These are phyloP conservation scores for Desoria tigrina DNA, from an alignment of 2,888 invertebrate species.

Conservation along the genomic window DNA sequence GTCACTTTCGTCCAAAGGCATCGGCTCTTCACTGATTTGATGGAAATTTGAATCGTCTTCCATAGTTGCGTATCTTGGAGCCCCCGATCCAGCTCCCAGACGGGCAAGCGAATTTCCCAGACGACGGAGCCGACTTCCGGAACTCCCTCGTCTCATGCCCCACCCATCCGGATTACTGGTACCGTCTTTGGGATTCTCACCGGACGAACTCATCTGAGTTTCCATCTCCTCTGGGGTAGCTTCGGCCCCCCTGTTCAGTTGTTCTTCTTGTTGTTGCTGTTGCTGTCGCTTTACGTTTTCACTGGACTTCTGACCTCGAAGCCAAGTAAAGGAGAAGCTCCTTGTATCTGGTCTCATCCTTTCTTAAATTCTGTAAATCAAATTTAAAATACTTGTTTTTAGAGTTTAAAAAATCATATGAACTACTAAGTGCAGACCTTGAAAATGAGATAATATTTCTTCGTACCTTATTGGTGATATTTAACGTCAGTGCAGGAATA, in stretches of 20 bases:
- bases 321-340: slow-evolving; percentile 54
- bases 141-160: slow-evolving; percentile 10
- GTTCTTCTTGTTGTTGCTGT: not conserved
- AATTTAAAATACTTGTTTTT: no score
- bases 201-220: not conserved
- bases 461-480: no score
- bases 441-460: no score
- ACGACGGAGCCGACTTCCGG: slow-evolving; percentile 28
- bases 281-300: not conserved
- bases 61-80: slow-evolving; percentile 30
- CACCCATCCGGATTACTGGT: slow-evolving; percentile 16
- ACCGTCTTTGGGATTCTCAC: not conserved
- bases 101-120: slow-evolving; percentile 39
- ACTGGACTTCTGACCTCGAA: slow-evolving; percentile 39
- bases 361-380: no score
- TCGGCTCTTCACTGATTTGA: slow-evolving; percentile 12
- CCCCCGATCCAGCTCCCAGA: slow-evolving; percentile 18
- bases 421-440: no score
- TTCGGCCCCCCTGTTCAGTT: no score
- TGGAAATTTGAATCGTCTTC: slow-evolving; percentile 30
- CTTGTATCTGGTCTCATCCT: slow-evolving; percentile 52
- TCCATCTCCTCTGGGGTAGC: slow-evolving; percentile 1
- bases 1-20: slow-evolving; percentile 19
- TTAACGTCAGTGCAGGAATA: no score
- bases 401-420: no score